A percentile compares a stretch with the other conserved stretches of the same genome.
Evolutionary conservation across 2,888 invertebrate genomes (phyloP).

Genomic region (Orchesella flavescens): DNA sequence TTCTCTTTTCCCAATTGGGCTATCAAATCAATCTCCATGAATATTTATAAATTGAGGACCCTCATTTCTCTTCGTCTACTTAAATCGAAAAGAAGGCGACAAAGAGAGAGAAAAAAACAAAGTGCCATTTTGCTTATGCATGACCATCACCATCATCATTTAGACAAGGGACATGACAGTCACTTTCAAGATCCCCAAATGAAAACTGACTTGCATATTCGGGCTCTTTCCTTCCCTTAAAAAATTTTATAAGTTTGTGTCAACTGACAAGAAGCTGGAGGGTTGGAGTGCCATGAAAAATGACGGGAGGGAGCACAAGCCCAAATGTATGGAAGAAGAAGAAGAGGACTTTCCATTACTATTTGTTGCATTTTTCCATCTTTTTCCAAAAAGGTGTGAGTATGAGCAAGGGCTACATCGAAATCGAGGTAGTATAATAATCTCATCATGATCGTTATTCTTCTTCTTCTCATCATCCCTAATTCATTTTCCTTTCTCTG

Average conservation of each 20-base stretch:
- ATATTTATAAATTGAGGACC: constrained; percentile 42
- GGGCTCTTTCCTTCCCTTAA: constrained; percentile 18
- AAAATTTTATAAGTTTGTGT: constrained; percentile 38
- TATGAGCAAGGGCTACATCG: too few relatives aligned
- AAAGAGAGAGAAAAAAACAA: constrained; percentile 16
- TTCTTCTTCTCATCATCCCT: constrained; percentile 35
- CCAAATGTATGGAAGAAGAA: too few relatives aligned
- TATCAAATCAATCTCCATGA: constrained; percentile 12
- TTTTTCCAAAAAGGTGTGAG: constrained; percentile 19
- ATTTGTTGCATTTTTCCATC: too few relatives aligned
- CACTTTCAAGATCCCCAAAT: neutral
- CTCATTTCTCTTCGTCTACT: constrained; percentile 39
- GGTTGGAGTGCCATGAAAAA: constrained; percentile 57
- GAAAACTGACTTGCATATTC: constrained; percentile 21
- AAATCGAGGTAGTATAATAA: constrained; percentile 49
- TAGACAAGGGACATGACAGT: constrained; percentile 32
- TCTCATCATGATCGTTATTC: constrained; percentile 53
- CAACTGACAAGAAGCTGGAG: constrained; percentile 57
- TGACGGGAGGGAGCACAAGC: constrained; percentile 45
- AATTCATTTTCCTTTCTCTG: constrained; percentile 50
- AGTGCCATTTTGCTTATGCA: constrained; percentile 17
- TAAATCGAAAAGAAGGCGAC: too few relatives aligned
- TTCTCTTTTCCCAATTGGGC: too few relatives aligned
- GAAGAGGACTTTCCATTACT: neutral
- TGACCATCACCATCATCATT: constrained; percentile 30